Evolutionary conservation across 2,113 vertebrate genomes (phyloP).

Genomic region (Caranx ignobilis): DNA sequence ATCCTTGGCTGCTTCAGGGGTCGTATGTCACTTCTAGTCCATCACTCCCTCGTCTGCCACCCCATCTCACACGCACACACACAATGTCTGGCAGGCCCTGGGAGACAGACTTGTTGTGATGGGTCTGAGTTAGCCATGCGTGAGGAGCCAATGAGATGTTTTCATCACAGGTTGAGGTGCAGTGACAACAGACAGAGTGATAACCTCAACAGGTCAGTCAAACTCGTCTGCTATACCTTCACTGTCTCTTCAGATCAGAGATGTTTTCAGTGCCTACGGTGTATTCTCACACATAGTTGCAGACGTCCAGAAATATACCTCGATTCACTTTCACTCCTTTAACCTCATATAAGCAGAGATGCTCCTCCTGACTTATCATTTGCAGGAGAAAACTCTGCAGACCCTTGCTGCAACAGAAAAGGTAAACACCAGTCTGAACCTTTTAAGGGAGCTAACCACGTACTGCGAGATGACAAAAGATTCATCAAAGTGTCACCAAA

Average conservation of each 20-base stretch:
- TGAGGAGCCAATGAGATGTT: slow-evolving; percentile 68
- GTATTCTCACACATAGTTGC: slow-evolving; percentile 17
- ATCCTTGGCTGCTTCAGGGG: slow-evolving; percentile 73
- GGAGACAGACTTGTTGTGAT: slow-evolving; percentile 70
- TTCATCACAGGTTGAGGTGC: slow-evolving; percentile 65
- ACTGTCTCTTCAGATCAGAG: slow-evolving; percentile 39
- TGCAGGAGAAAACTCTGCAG: slow-evolving; percentile 13
- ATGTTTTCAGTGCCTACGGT: background rate
- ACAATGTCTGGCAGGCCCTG: slow-evolving; percentile 32
- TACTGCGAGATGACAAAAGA: slow-evolving; percentile 45
- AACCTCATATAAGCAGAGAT: slow-evolving; percentile 31
- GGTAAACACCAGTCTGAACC: slow-evolving; percentile 45
- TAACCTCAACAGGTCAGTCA: slow-evolving; percentile 66
- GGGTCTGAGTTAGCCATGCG: slow-evolving; percentile 67
- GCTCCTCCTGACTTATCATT: slow-evolving; percentile 23
- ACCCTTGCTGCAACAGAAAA: slow-evolving; percentile 21
- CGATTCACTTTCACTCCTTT: slow-evolving; percentile 10
- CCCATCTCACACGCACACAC: slow-evolving; percentile 29
- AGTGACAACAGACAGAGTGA: slow-evolving; percentile 68
- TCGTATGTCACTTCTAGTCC: slow-evolving; percentile 76
- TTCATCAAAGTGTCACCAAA: slow-evolving; percentile 65
- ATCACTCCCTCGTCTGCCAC: slow-evolving; percentile 57
- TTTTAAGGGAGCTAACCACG: slow-evolving; percentile 50
- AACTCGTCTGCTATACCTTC: slow-evolving; percentile 27
- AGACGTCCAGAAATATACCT: slow-evolving; percentile 27